Conservation (phyloP, 2,113 vertebrate species). For the Channa argus region DNA sequence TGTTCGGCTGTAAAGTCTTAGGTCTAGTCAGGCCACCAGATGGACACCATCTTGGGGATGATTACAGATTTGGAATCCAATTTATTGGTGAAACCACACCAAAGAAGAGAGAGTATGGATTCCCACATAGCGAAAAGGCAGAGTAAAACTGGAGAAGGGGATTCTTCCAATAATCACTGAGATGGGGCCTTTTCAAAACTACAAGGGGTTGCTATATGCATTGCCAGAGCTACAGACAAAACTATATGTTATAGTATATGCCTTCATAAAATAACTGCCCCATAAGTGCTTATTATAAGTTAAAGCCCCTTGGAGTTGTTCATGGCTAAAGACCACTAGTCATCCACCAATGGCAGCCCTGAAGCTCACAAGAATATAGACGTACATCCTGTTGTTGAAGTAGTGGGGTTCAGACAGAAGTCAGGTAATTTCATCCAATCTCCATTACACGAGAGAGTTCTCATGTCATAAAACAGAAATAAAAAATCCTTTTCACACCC, state of each 20-base stretch:
- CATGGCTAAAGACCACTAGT: slow-evolving; percentile 42
- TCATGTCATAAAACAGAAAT: slow-evolving; percentile 66
- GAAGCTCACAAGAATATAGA: slow-evolving; percentile 36
- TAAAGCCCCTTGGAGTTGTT: slow-evolving; percentile 50
- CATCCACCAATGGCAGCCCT: slow-evolving; percentile 43
- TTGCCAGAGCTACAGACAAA: slow-evolving; percentile 44
- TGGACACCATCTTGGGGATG: slow-evolving; percentile 58
- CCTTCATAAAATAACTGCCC: slow-evolving; percentile 47
- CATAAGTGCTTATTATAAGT: slow-evolving; percentile 41
- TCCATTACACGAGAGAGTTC: slow-evolving; percentile 57
- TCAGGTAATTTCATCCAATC: slow-evolving; percentile 53
- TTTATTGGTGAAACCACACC: slow-evolving; percentile 71
- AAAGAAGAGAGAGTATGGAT: slow-evolving; percentile 72
- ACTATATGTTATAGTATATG: slow-evolving; percentile 23
- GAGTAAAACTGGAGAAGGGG: slow-evolving; percentile 51
- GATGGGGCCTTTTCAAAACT: slow-evolving; percentile 50
- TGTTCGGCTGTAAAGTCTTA: slow-evolving; percentile 51
- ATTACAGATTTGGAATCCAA: slow-evolving; percentile 53
- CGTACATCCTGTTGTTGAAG: slow-evolving; percentile 37
- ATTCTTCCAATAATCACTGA: slow-evolving; percentile 56
- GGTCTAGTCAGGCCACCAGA: slow-evolving; percentile 48
- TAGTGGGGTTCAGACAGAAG: slow-evolving; percentile 44
- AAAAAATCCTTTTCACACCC: slow-evolving; percentile 63
- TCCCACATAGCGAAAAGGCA: slow-evolving; percentile 67
- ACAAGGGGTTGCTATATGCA: slow-evolving; percentile 45